Conservation (phyloP, 2,797 vertebrate genomes). For the Clarias pachynema region DNA sequence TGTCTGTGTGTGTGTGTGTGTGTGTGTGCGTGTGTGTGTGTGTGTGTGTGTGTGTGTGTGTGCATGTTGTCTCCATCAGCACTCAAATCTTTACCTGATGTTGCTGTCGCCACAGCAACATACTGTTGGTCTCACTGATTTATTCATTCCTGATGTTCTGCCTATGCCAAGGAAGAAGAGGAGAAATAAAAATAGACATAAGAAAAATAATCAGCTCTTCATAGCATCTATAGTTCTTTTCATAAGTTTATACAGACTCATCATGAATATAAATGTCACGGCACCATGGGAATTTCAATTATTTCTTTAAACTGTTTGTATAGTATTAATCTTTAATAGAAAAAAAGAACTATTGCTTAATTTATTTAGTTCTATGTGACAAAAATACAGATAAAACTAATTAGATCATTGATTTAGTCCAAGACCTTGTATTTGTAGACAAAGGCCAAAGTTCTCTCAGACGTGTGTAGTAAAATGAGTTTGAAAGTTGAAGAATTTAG, state of each 20-base stretch:
- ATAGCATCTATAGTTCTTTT: neutral
- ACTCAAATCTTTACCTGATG: constrained; percentile 17
- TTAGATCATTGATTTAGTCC: too few relatives aligned
- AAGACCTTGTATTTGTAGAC: neutral
- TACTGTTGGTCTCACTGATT: constrained; percentile 29
- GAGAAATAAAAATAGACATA: neutral
- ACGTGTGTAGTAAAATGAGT: neutral
- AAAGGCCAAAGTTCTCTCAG: neutral
- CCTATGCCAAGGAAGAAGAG: constrained; percentile 4
- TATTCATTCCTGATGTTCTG: constrained; percentile 23
- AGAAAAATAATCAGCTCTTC: neutral
- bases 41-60: neutral
- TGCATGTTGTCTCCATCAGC: constrained; percentile 14
- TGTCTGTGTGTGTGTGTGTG: neutral
- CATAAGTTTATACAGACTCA: too few relatives aligned
- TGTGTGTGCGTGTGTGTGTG: neutral
- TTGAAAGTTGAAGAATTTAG: neutral
- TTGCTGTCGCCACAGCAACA: constrained; percentile 46
- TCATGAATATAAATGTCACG: too few relatives aligned
- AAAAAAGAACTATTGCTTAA: too few relatives aligned
- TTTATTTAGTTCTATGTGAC: too few relatives aligned
- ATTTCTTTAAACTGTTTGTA: too few relatives aligned
- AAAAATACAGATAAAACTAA: too few relatives aligned
- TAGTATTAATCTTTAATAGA: too few relatives aligned
- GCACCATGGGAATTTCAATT: too few relatives aligned